Base-by-base conservation (phyloP, 2,797 vertebrate species). In the Brachymystax lenok region DNA sequence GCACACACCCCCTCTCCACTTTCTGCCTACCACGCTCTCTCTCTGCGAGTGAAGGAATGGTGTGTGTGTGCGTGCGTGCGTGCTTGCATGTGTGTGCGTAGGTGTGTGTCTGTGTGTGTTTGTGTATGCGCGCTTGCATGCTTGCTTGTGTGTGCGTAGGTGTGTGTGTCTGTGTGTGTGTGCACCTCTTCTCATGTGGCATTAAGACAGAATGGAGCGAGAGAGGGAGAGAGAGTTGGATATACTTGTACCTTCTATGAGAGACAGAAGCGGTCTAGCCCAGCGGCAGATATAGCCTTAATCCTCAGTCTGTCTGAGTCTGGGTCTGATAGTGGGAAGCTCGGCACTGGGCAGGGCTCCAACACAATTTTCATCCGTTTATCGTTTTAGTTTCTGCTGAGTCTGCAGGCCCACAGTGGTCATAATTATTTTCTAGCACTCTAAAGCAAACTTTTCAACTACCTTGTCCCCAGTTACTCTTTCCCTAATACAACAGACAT, bases 1-100 rank as follows among this genome's bases (percentile, higher is more conserved):
- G 66, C 75, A 82, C 54, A 46, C 84, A 79, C 77, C 16, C 79
- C 73, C 69, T 77, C 59, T 77, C 69, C 81, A 85, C 51, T 51
- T 89, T 85, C 88, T 85, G 78, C 69, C 74, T 50, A 19, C 5
- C 50, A 51, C 19, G 5, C 17, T 71, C 21, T 28, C 69, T 24
- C 69, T 73, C 16, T 21, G 5, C 1, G 33, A 14, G 35, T 12
- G 35, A 40, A n/a, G 71, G 27, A 33, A 56, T 59, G 27, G 16
- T 17, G 7, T 73, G 54, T n/a, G 70, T 27, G 50, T 51, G 51
- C 35, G 52, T 24, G 19, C 54, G 6, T 68, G 51, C 63, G 77
- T 71, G 73, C 54, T 17, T 61, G 70, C 8, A 35, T 16, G 64
- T 67, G 35, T 46, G 33, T 7, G 21, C 24, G 8, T 19, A 19